Conservation (phyloP, 2,797 vertebrate genomes). For the Periparus ater region DNA sequence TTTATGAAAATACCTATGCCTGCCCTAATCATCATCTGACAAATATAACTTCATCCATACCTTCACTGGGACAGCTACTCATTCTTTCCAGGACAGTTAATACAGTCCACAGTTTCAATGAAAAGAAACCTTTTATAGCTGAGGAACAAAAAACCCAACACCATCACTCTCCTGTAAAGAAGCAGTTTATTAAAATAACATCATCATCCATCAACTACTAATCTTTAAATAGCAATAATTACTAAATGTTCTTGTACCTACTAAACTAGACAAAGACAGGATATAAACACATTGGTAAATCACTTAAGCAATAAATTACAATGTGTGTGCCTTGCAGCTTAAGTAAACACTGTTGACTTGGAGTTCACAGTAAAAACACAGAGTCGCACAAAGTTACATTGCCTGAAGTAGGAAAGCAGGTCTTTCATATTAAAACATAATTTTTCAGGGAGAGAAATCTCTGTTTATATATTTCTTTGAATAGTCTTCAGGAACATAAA, state of each 20-base stretch:
- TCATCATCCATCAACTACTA: slow-evolving; percentile 18
- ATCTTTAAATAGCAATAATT: slow-evolving; percentile 39
- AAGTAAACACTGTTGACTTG: background rate
- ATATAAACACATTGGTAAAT: slow-evolving; percentile 8
- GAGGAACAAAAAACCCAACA: background rate
- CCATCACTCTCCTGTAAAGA: background rate
- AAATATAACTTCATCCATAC: background rate
- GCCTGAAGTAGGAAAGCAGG: background rate
- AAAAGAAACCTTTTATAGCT: background rate
- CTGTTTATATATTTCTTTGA: background rate
- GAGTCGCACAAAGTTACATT: background rate
- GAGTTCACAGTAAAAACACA: background rate
- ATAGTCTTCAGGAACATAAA: background rate
- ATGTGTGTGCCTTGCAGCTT: background rate
- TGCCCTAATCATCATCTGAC: background rate
- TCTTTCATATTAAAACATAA: background rate
- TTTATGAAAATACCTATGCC: background rate
- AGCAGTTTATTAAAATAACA: slow-evolving; percentile 1
- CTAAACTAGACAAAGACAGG: background rate
- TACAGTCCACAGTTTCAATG: background rate
- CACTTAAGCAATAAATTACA: background rate
- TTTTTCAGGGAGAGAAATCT: background rate
- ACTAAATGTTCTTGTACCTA: background rate
- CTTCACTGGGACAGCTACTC: background rate
- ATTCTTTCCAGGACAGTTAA: background rate